Evolutionary conservation across 2,113 vertebrate species (phyloP), one percentile per base, ranked within the genome.

Genomic region (Aleadryas rufinucha): DNA sequence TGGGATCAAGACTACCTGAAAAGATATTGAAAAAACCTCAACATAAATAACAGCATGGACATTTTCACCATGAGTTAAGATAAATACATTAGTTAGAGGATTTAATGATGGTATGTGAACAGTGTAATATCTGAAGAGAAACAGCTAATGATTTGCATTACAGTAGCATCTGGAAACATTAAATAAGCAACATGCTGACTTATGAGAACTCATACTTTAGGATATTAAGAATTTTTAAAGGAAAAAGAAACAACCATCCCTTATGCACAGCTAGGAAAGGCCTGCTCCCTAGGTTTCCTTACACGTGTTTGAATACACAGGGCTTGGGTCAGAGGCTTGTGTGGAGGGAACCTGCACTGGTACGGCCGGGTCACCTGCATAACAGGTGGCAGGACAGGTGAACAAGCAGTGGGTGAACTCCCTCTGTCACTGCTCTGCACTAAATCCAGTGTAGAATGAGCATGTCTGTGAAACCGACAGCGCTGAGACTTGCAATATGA

Each of bases 1-100:
- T 89, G 61, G 30, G 54, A 93, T 78, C 60, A 50, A 85, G 64
- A 87, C 69, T 92, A 94, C 92, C 61, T 95, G 79, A 78, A 96
- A 78, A 86, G 35, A 77, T n/a, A 68, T 31, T 1, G 2, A 52
- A 71, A 80, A 75, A 3, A n/a, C 4, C 1, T 37, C 13, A 83
- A 37, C 3, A n/a, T 76, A 90, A 97, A 53, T 45, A 87, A 68
- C 37, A 70, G 19, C 61, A 45, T 1, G 3, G 10, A 20, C 18
- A 22, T 27, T 74, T 72, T 57, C 21, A 71, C 10, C 33, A 61
- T 65, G 33, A 33, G 33, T 89, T 87, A 71, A 39, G 10, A 35
- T 5, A 49, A 64, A 79, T 17, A 24, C 4, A 15, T 52, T 9
- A 39, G 6, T 45, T 22, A 39, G 11, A 41, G 8, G 1, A 85